phyloP scores from a whole-genome alignment of 2,888 invertebrate species.

The Synergus itoensis region DNA sequence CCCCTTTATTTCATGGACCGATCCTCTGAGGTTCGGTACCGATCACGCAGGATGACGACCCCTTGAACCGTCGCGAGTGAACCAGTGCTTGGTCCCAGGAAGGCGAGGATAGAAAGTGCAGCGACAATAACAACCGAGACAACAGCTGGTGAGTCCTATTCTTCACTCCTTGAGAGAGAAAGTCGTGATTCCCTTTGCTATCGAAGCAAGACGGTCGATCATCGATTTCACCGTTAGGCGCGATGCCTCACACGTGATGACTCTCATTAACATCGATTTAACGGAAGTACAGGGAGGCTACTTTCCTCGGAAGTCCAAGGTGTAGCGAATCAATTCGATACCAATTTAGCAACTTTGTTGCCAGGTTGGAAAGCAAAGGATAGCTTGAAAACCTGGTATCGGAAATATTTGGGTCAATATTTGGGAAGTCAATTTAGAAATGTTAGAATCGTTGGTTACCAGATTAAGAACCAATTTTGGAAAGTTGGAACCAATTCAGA shows the following conservation, averaged over 20 bases:
- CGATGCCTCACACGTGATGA: conserved; percentile 24
- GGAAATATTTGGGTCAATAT: neutral
- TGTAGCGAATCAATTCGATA: conserved; percentile 3
- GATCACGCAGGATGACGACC: neutral
- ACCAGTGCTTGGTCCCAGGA: conserved; percentile 17
- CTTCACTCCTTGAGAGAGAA: conserved; percentile 40
- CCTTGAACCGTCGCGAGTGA: conserved; percentile 28
- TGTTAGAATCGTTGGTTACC: too few species aligned
- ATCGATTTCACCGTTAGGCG: conserved; percentile 38
- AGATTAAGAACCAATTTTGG: neutral
- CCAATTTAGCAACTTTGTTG: neutral
- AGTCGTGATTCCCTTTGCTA: conserved; percentile 38
- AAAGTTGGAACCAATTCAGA: neutral
- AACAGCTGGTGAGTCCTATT: conserved; percentile 58
- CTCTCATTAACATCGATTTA: conserved; percentile 37
- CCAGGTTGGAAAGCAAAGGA: neutral
- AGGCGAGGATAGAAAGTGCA: conserved; percentile 42
- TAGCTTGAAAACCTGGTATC: neutral
- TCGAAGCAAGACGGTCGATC: conserved; percentile 33
- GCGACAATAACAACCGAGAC: conserved; percentile 46
- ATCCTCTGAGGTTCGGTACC: neutral
- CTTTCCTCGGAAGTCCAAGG: conserved; percentile 19
- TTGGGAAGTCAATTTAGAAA: neutral
- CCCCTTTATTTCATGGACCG: conserved; percentile 12
- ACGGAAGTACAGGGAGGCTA: conserved; percentile 22